Conservation (phyloP, 2,113 vertebrate genomes). For the Silurus meridionalis region DNA sequence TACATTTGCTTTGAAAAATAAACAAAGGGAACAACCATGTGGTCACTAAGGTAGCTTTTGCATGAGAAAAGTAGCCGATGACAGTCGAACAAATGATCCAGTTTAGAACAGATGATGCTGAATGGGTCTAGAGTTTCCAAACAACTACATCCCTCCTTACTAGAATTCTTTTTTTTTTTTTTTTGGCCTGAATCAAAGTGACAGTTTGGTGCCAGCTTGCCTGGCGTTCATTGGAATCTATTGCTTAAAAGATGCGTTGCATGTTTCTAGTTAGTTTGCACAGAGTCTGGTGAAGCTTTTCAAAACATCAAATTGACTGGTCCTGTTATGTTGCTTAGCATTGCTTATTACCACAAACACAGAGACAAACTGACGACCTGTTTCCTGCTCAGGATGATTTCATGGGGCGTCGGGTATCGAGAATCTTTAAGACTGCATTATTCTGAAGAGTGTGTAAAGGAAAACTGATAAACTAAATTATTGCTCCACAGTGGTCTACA, state of each 20-base stretch:
- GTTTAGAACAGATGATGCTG: slow-evolving; percentile 43
- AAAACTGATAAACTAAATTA: slow-evolving; percentile 44
- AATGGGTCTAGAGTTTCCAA: slow-evolving; percentile 48
- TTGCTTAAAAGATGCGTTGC: slow-evolving; percentile 50
- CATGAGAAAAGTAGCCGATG: slow-evolving; percentile 41
- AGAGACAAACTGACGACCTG: slow-evolving; percentile 4
- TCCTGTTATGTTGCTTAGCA: slow-evolving; percentile 20
- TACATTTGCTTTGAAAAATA: slow-evolving; percentile 80
- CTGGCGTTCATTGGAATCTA: slow-evolving; percentile 33
- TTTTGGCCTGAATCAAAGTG: slow-evolving; percentile 45
- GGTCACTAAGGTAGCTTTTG: slow-evolving; percentile 46
- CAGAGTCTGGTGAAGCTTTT: slow-evolving; percentile 6
- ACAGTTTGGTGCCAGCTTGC: slow-evolving; percentile 20
- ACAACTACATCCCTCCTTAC: slow-evolving; percentile 6
- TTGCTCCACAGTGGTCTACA: slow-evolving; percentile 43
- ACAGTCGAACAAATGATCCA: slow-evolving; percentile 31
- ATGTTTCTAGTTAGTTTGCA: slow-evolving; percentile 18
- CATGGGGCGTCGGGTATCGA: slow-evolving; percentile 4
- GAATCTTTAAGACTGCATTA: slow-evolving; percentile 13
- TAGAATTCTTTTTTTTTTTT: background rate
- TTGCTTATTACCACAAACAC: slow-evolving; percentile 28
- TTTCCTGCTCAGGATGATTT: background rate
- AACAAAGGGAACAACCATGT: slow-evolving; percentile 58
- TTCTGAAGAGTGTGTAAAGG: slow-evolving; percentile 5
- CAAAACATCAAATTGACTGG: slow-evolving; percentile 14